A percentile compares a stretch with the other conserved stretches of the same genome.
Conservation (phyloP, 1,140 invertebrate genomes). For the Lepidurus packardi region DNA sequence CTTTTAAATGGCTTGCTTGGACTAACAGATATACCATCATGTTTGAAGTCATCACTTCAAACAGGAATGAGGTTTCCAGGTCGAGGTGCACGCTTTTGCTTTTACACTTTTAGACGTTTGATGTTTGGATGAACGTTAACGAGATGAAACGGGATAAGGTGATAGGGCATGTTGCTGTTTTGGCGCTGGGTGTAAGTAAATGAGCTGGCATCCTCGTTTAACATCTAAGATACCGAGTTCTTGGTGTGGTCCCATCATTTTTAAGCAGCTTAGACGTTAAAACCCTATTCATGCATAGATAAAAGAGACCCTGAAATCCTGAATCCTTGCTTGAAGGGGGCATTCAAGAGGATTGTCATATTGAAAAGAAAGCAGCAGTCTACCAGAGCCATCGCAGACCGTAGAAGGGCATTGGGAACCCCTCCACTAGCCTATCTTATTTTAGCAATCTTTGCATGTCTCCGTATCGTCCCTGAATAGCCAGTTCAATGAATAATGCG, state of each 20-base stretch:
- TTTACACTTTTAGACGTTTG: background rate
- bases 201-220: background rate
- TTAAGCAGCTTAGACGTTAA: conserved; percentile 18
- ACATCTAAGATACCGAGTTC: background rate
- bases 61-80: conserved; percentile 13
- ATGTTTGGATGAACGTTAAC: background rate
- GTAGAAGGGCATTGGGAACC: conserved; percentile 15
- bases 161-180: background rate
- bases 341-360: background rate
- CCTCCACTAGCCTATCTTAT: conserved; percentile 9
- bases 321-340: background rate
- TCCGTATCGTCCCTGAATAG: background rate
- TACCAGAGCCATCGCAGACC: background rate
- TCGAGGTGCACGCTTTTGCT: conserved; percentile 14
- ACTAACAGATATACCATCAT: no score
- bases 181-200: background rate
- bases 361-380: conserved; percentile 15
- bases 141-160: background rate
- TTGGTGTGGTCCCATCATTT: background rate
- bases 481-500: conserved; percentile 21
- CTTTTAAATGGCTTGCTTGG: background rate
- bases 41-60: background rate
- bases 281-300: background rate
- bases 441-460: conserved; percentile 15
- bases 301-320: background rate